Base-by-base conservation (phyloP, 2,797 vertebrate genomes). In the Acrossocheilus wenchowensis region DNA sequence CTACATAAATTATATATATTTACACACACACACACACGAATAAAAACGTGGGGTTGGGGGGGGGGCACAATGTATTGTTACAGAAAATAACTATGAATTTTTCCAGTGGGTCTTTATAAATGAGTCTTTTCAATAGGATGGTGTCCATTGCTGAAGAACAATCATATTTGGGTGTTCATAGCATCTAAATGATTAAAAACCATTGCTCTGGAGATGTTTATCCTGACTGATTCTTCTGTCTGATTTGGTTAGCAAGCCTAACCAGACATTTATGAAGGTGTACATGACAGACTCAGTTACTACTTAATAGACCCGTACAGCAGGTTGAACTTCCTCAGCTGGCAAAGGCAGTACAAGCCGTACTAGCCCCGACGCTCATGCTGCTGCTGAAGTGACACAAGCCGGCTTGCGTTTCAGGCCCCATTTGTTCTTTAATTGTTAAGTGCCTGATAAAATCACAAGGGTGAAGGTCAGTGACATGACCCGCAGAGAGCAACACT, bases 381-480 rank as follows among this genome's bases (percentile, higher is more conserved):
- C 74, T 52, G 54, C 69, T 81, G 71, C 57, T 82, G 54, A 75
- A 72, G 72, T 62, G 73, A 50, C 64, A 83, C 64, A 81, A 14
- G 23, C n/a, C 45, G 17, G 72, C 78, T 88, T 52, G 19, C 21
- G 43, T 90, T 88, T 86, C 89, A 80, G 39, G 78, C 68, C 81
- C 84, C 68, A 85, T 89, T 90, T 90, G 88, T 89, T 90, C 84
- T 82, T 90, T 86, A 89, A 89, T 89, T 90, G 88, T 90, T 90
- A 90, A 90, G 84, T 89, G 88, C 66, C 88, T 73, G 89, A 89
- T 89, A 89, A 88, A 88, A 87, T 86, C 87, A 69, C 75, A 34
- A 1, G 78, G 88, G 84, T 90, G 50, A 83, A 84, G 80, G 93
- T 87, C 79, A 78, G 75, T 60, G 86, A 86, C 88, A 82, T 85